Conservation (phyloP, 2,113 vertebrate genomes). For the Sebastes schlegelii region DNA sequence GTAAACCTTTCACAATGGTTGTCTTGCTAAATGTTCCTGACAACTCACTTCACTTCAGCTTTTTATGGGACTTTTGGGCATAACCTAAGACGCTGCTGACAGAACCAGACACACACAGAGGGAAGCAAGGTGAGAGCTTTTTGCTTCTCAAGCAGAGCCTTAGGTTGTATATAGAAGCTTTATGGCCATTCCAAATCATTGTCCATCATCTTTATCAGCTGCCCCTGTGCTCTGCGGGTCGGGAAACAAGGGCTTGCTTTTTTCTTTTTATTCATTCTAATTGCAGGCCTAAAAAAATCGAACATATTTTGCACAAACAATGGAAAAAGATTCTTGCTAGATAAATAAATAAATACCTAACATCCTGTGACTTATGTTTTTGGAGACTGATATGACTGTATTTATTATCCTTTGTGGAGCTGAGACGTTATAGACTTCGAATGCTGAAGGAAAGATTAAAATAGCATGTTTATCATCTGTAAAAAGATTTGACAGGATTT, state of each 20-base stretch:
- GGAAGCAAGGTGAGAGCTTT: background rate
- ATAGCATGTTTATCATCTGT: no score
- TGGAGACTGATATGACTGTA: no score
- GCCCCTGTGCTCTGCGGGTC: background rate
- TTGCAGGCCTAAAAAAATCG: background rate
- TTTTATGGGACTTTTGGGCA: background rate
- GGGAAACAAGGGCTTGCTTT: background rate
- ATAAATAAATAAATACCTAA: no score
- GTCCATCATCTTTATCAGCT: constrained; percentile 13
- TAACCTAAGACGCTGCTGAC: constrained; percentile 1
- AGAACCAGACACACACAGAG: background rate
- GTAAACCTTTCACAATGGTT: background rate
- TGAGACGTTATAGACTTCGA: no score
- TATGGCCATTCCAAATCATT: background rate
- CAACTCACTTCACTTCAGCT: background rate
- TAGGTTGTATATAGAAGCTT: constrained; percentile 2
- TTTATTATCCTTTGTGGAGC: no score
- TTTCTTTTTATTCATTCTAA: background rate
- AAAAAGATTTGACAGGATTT: no score
- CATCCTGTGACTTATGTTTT: no score
- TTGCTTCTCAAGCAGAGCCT: constrained; percentile 6
- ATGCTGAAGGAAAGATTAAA: no score
- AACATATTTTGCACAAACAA: background rate
- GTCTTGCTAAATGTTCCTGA: constrained; percentile 2
- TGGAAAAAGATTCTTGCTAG: no score